These are phyloP conservation scores for Drosophila melanica DNA, from an alignment of 1,140 invertebrate species.

Conservation along the genomic window DNA sequence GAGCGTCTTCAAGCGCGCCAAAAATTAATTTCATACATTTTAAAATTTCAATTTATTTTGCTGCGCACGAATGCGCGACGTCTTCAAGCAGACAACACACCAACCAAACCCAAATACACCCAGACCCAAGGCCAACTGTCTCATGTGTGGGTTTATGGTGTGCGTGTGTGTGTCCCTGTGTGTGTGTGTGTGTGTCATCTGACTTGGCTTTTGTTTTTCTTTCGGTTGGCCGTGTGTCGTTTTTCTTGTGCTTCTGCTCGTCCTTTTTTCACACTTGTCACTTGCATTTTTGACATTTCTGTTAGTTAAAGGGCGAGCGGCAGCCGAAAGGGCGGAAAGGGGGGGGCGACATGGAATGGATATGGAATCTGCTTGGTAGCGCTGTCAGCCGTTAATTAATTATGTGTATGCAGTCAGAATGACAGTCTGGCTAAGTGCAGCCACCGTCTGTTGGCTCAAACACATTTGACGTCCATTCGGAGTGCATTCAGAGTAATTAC, in stretches of 20 bases:
- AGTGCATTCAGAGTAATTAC: constrained; percentile 33
- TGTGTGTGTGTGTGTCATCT: constrained; percentile 31
- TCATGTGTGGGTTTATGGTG: background rate
- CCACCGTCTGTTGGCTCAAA: constrained; percentile 4
- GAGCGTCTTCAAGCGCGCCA: constrained; percentile 48
- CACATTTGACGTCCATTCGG: constrained; percentile 5
- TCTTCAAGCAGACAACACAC: constrained; percentile 69
- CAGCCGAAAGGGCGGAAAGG: constrained; percentile 25
- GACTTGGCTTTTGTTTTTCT: constrained; percentile 73
- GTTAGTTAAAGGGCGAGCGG: constrained; percentile 56
- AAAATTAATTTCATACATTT: constrained; percentile 82
- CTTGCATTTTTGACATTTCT: constrained; percentile 82
- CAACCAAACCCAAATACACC: constrained; percentile 6
- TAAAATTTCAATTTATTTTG: constrained; percentile 81
- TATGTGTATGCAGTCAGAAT: constrained; percentile 73
- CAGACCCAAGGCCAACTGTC: constrained; percentile 16
- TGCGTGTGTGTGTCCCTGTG: constrained; percentile 29
- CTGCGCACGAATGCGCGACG: constrained; percentile 71
- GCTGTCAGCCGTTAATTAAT: constrained; percentile 76
- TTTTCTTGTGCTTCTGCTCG: constrained; percentile 45
- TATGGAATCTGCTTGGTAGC: constrained; percentile 37
- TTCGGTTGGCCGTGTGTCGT: constrained; percentile 37
- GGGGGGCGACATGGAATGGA: constrained; percentile 2
- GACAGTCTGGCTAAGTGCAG: constrained; percentile 63
- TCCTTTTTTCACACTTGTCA: constrained; percentile 81